Conservation (phyloP, 1,140 invertebrate genomes). For the Babylonia areolata region DNA sequence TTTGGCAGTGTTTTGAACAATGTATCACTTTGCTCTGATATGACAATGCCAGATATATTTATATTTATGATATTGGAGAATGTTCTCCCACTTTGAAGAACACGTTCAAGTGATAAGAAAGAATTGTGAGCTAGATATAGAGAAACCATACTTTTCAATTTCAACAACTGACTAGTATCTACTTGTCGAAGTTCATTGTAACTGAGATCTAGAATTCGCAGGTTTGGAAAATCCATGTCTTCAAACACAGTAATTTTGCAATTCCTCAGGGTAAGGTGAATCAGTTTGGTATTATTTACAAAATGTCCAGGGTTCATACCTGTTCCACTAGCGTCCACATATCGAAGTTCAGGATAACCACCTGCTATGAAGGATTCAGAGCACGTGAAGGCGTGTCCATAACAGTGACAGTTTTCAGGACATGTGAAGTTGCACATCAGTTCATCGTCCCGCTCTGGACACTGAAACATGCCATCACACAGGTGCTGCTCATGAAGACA, state of each 20-base stretch:
- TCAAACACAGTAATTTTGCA: not conserved
- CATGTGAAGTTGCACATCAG: conserved; percentile 15
- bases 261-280: not conserved
- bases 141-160: not conserved
- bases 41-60: not conserved
- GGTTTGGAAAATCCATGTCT: not conserved
- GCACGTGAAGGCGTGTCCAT: not conserved
- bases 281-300: not conserved
- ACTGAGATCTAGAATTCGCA: not conserved
- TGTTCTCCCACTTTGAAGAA: not conserved
- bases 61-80: not conserved
- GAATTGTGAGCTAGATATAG: not conserved
- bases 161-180: not conserved
- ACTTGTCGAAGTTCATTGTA: not conserved
- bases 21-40: not conserved
- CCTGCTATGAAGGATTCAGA: not conserved
- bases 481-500: conserved; percentile 29
- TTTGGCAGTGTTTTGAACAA: not conserved
- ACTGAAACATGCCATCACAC: conserved; percentile 34
- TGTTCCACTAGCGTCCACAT: not conserved
- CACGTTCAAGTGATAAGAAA: not conserved
- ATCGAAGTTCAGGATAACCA: not conserved
- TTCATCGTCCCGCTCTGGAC: conserved; percentile 26
- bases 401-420: conserved; percentile 22
- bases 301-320: not conserved